Evolutionary conservation across 2,888 invertebrate genomes (phyloP), one percentile per base, ranked within the genome.

Genomic region (Adelphocoris suturalis): DNA sequence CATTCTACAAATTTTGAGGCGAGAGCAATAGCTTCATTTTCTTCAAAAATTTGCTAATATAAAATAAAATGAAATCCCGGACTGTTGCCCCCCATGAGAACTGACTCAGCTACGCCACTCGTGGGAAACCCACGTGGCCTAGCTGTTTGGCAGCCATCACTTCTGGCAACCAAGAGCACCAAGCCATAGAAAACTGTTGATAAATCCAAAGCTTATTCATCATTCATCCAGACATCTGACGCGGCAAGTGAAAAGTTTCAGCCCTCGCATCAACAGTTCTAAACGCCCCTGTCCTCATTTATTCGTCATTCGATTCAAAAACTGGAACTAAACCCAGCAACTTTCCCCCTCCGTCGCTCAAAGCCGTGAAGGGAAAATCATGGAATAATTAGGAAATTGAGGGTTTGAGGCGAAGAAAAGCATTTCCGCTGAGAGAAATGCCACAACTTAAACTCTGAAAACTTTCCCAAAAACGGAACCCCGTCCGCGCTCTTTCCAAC

Each of bases 341-440:
- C 61, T 61, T 19, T 16, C 16, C 61, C n/a, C 19, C 61, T 19
- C n/a, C 19, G 23, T 68, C 52, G 68, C 68, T 68, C 68, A 13
- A 19, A 23, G 9, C 23, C 68, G 23, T 23, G 0, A 19, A 68
- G n/a, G 23, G 68, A 23, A 68, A 68, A 68, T 68, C 23, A 68
- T 68, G 68, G 68, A 68, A 68, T 68, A 68, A 68, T 68, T 68
- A 68, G 68, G 68, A 68, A 68, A 68, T 68, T 68, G 68, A 68
- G 68, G 68, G 68, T 68, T 68, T 68, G 68, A 12, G 19, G 27
- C 19, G 27, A 23, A 23, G 68, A 19, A 61, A 68, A 68, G 27
- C 68, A 19, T 68, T 68, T 68, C 68, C 68, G 23, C 68, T 11
- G 0, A 68, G 19, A 19, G n/a, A 68, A 68, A 68, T 68, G 68